These are phyloP conservation scores for Phaenicophaeus curvirostris DNA, from an alignment of 2,797 vertebrate species.

Conservation along the genomic window DNA sequence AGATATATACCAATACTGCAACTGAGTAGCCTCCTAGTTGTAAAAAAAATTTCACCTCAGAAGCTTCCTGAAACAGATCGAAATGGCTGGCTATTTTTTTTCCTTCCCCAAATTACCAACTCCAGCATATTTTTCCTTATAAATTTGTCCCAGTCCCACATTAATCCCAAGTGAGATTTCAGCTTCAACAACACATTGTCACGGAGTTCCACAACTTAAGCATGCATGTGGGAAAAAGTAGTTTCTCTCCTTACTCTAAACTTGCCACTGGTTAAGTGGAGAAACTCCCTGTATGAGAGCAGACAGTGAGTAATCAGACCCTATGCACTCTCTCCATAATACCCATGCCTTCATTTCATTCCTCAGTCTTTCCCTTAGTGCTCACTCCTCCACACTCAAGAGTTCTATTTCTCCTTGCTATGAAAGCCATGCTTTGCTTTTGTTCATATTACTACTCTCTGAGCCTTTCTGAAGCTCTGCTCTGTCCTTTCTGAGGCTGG, in stretches of 20 bases:
- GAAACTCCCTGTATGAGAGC: background rate
- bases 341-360: background rate
- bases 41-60: background rate
- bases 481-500: background rate
- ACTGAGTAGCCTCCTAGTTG: background rate
- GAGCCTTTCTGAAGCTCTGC: background rate
- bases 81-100: background rate
- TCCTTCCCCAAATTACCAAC: background rate
- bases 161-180: background rate
- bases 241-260: background rate
- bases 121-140: background rate
- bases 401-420: background rate
- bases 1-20: background rate
- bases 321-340: background rate
- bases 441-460: background rate
- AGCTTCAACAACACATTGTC: background rate
- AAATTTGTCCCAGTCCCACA: background rate
- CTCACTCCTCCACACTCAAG: background rate
- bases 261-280: background rate
- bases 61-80: background rate
- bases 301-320: background rate
- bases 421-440: background rate
- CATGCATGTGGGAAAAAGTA: fast-evolving
- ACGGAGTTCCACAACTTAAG: background rate
- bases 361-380: background rate